phyloP scores from a whole-genome alignment of 2,113 vertebrate genomes.

The Callaeas wilsoni region DNA sequence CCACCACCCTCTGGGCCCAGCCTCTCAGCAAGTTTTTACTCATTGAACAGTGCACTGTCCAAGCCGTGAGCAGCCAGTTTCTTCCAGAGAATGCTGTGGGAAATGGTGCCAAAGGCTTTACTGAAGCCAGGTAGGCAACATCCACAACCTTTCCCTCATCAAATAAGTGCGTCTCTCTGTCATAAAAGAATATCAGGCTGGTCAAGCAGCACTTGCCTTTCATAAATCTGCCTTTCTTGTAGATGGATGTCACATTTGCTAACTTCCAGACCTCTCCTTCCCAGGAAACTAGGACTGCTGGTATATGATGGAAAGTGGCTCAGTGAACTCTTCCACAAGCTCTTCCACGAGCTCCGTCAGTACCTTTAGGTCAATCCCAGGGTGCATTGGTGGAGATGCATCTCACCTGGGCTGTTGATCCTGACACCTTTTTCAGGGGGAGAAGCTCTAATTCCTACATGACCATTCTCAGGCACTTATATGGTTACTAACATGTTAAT shows the following conservation, averaged over 20 bases:
- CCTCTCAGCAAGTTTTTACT: not conserved
- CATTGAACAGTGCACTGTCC: not conserved
- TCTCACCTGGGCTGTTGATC: not conserved
- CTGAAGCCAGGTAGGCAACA: not conserved
- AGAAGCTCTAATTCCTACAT: not conserved
- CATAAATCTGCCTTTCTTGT: not conserved
- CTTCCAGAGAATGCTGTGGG: not conserved
- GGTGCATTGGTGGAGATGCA: not conserved
- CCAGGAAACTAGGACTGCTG: not conserved
- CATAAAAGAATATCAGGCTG: not conserved
- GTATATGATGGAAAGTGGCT: not conserved
- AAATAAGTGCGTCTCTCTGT: not conserved
- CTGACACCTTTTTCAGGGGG: not conserved
- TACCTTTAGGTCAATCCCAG: not conserved
- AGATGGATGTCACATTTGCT: not conserved
- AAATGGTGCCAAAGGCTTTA: not conserved
- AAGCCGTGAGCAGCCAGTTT: not conserved
- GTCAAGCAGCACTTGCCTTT: not conserved
- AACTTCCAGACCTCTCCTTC: not conserved
- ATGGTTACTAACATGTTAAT: not conserved
- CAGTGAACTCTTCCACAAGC: not conserved
- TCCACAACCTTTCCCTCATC: not conserved
- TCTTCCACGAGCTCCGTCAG: not conserved
- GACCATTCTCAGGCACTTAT: not conserved
- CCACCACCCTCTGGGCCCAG: not conserved